Percentiles rank a stretch among this genome's conserved stretches.
phyloP scores from a whole-genome alignment of 2,888 invertebrate species.

The Gymnoscelis rufifasciata region DNA sequence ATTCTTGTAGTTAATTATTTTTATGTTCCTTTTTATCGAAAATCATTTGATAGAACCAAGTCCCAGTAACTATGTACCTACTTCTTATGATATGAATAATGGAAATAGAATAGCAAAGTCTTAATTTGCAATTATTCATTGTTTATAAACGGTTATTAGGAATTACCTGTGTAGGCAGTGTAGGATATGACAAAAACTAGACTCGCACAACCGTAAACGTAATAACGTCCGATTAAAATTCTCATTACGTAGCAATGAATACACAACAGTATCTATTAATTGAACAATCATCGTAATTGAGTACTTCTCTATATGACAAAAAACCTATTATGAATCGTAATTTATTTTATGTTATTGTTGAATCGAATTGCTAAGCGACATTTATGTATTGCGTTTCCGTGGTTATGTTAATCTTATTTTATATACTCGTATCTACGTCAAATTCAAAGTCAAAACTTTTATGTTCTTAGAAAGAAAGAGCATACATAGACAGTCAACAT shows the following conservation, averaged over 20 bases:
- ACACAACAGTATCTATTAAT: constrained; percentile 43
- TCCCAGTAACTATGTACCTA: no score
- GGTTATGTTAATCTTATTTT: no score
- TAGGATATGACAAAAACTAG: constrained; percentile 16
- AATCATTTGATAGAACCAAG: no score
- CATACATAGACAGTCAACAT: no score
- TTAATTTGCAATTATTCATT: constrained; percentile 4
- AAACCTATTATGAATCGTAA: background rate
- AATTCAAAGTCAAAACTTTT: no score
- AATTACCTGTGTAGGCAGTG: constrained; percentile 7
- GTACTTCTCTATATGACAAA: constrained; percentile 1
- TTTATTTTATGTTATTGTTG: background rate
- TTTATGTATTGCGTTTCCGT: no score
- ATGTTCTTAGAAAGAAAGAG: no score
- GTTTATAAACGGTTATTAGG: constrained; percentile 10
- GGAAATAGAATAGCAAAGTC: background rate
- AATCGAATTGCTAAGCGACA: no score
- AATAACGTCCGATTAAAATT: constrained; percentile 36
- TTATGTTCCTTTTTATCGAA: no score
- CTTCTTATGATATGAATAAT: no score
- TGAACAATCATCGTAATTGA: constrained; percentile 34
- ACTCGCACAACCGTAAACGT: constrained; percentile 26
- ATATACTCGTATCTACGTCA: no score
- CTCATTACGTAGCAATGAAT: constrained; percentile 37
- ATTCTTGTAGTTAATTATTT: no score